Percentiles rank a stretch among this genome's conserved stretches.
Conservation (phyloP, 2,113 vertebrate genomes). For the Ancistrus triradiatus region DNA sequence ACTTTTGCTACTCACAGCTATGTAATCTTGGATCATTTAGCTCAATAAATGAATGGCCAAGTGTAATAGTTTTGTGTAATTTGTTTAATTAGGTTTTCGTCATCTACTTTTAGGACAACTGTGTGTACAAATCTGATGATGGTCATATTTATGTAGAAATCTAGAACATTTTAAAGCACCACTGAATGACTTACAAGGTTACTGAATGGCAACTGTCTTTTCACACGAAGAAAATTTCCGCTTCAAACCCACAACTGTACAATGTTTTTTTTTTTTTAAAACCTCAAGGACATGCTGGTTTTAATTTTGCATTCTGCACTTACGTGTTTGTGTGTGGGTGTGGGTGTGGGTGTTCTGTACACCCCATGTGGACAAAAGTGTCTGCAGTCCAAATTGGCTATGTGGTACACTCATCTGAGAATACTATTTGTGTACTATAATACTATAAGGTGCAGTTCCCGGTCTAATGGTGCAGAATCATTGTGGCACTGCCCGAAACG, state of each 20-base stretch:
- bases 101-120: too few species aligned
- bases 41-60: too few species aligned
- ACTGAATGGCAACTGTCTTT: too few species aligned
- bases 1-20: too few species aligned
- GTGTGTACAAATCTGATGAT: too few species aligned
- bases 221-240: conserved; percentile 7
- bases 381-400: neutral
- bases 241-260: conserved; percentile 8
- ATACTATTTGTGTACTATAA: conserved; percentile 12
- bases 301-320: conserved; percentile 1
- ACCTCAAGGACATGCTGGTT: neutral
- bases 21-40: too few species aligned
- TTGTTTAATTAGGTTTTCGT: too few species aligned
- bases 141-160: too few species aligned
- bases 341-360: neutral
- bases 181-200: too few species aligned
- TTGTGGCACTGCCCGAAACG: conserved; percentile 12
- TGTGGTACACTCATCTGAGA: conserved; percentile 7
- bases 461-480: conserved; percentile 13
- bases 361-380: conserved; percentile 2
- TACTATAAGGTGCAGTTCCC: neutral
- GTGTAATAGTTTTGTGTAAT: too few species aligned
- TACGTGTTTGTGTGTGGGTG: too few species aligned
- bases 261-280: conserved; percentile 14
- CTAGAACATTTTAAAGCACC: too few species aligned